A percentile compares a stretch with the other conserved stretches of the same genome.
Evolutionary conservation across 2,797 vertebrate species (phyloP).

Genomic region (Poeciliopsis infans): DNA sequence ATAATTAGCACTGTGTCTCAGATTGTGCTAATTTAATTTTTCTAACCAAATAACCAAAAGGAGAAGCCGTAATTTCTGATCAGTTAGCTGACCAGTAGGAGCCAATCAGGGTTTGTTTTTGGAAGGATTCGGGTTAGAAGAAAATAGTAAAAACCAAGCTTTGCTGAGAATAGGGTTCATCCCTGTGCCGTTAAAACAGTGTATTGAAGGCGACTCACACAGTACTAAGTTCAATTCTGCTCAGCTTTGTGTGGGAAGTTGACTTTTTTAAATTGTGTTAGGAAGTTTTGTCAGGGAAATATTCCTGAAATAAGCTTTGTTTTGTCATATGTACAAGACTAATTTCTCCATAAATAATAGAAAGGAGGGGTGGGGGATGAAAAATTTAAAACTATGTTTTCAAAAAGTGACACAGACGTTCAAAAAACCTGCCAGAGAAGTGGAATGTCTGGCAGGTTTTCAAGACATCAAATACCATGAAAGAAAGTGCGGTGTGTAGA

Average conservation of each 20-base stretch:
- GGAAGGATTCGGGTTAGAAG: not conserved
- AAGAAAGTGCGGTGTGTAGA: not conserved
- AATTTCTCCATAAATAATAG: not conserved
- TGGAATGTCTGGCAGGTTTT: slow-evolving; percentile 2
- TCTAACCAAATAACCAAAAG: not conserved
- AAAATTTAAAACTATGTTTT: not conserved
- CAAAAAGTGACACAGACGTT: not conserved
- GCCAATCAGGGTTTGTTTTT: not conserved
- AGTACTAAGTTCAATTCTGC: not conserved
- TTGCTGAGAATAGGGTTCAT: not conserved
- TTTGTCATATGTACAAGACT: not conserved
- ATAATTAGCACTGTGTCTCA: not conserved
- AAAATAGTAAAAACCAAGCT: not conserved
- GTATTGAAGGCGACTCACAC: not conserved
- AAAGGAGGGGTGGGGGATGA: too few relatives aligned
- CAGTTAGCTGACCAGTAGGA: not conserved
- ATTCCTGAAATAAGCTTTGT: not conserved
- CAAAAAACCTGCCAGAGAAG: not conserved
- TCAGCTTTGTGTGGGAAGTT: not conserved
- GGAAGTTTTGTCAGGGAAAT: not conserved
- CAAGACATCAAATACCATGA: not conserved
- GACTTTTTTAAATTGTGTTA: not conserved
- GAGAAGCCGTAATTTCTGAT: not conserved
- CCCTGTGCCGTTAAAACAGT: not conserved
- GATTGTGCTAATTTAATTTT: not conserved